Base-by-base conservation (phyloP, 2,888 invertebrate species). In the Andrena haemorrhoa region DNA sequence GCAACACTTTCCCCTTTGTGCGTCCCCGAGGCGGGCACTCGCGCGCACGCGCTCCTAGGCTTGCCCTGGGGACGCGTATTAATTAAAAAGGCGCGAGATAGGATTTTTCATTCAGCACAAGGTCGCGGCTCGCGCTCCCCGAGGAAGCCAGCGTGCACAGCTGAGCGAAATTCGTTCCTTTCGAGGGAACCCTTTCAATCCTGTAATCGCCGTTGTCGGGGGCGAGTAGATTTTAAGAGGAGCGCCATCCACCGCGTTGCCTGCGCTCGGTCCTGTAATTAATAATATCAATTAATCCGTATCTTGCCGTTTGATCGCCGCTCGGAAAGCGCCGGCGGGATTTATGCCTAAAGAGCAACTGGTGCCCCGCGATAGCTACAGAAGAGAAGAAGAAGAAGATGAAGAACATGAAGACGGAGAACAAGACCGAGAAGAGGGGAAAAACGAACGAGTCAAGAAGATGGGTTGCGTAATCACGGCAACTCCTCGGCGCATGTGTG, bases 381-480 rank as follows among this genome's bases (percentile, higher is more conserved):
- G 51, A 1, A 31, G 33, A 65, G 61, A 41, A 51, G 33, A 66
- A 20, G 61, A n/a, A 51, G 47, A 47, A 6, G 33, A 60, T 61
- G 60, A 23, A 71, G 66, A 56, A 41, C 51, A 68, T 31, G 66
- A 51, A 49, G 49, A 20, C n/a, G 31, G 51, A 2, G 70, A 49
- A 60, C 31, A 53, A 8, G 66, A 61, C 35, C 64, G 78, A 56
- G 73, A 79, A 69, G 51, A 75, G 71, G 76, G 69, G 81, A 83
- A 84, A 79, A 83, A 74, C 77, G 85, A 86, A 86, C 83, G 77
- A 84, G 76, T 75, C 69, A 75, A 70, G 75, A 82, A 84, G 89
- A 79, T 75, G 74, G 58, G 86, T 93, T 93, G 88, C 90, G 92
- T 86, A 92, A 93, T 90, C 86, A 85, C 84, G 86, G 87, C 89